phyloP scores from a whole-genome alignment of 2,888 invertebrate species.

The Dioctria linearis region DNA sequence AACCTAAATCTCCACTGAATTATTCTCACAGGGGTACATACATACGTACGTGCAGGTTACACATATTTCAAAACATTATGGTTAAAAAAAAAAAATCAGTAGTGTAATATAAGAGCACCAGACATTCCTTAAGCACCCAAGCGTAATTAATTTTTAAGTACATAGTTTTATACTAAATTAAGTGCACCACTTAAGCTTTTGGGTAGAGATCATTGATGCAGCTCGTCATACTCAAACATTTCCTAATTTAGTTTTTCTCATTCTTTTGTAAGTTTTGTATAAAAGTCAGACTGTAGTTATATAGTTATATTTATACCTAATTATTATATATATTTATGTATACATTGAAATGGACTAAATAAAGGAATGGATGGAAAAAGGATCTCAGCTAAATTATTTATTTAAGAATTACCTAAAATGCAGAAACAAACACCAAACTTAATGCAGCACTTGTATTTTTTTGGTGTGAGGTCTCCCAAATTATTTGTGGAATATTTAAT shows the following conservation, averaged over 20 bases:
- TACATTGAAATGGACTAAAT: not conserved
- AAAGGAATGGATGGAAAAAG: not conserved
- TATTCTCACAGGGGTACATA: not conserved
- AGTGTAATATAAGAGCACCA: conserved; percentile 20
- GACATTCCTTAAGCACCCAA: conserved; percentile 11
- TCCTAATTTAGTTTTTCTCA: not conserved
- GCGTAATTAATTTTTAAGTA: conserved; percentile 19
- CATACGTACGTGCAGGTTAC: not conserved
- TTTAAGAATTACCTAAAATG: no score
- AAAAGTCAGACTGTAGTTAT: not conserved
- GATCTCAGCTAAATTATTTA: no score
- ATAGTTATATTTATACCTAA: no score
- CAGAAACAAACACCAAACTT: no score
- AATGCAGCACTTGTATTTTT: no score
- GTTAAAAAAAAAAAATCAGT: not conserved
- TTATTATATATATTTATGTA: no score
- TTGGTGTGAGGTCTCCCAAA: no score
- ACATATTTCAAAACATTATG: not conserved
- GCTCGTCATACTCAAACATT: no score
- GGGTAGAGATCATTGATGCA: not conserved
- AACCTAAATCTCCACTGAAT: not conserved
- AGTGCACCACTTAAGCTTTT: conserved; percentile 19
- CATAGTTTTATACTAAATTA: conserved; percentile 20
- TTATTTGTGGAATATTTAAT: no score
- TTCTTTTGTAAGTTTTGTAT: conserved; percentile 47